Conservation (phyloP, 2,888 invertebrate genomes). For the Augochlorella aurata region DNA sequence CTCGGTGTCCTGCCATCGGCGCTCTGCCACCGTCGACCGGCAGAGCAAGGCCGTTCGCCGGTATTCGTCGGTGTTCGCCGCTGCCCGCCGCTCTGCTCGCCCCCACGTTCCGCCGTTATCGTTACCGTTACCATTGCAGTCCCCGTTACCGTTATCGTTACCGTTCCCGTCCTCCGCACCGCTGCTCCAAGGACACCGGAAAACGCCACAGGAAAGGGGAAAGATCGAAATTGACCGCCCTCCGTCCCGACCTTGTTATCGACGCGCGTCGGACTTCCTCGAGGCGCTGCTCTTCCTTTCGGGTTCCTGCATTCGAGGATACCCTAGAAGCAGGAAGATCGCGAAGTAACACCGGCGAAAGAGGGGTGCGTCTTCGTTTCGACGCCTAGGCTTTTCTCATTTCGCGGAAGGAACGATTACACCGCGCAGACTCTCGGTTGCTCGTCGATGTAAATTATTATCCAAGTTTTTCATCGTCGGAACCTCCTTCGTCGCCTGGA, state of each 20-base stretch:
- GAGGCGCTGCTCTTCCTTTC: neutral
- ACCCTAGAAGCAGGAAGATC: neutral
- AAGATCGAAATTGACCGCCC: slow-evolving; percentile 6
- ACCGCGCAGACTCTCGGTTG: slow-evolving; percentile 47
- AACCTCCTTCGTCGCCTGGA: slow-evolving; percentile 61
- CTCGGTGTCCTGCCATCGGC: neutral
- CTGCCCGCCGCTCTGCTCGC: neutral
- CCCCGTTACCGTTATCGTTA: slow-evolving; percentile 26
- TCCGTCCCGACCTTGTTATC: neutral
- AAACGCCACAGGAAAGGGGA: neutral
- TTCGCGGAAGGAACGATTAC: slow-evolving; percentile 43
- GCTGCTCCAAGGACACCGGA: neutral
- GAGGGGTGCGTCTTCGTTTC: neutral
- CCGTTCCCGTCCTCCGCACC: neutral
- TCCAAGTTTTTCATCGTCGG: slow-evolving; percentile 73
- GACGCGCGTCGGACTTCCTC: neutral
- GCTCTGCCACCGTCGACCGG: neutral
- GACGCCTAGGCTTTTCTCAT: neutral
- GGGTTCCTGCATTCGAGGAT: neutral
- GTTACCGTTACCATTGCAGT: slow-evolving; percentile 22
- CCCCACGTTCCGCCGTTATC: slow-evolving; percentile 10
- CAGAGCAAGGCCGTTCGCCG: neutral
- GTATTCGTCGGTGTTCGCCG: neutral
- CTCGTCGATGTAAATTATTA: slow-evolving; percentile 73
- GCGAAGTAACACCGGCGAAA: neutral